phyloP scores from a whole-genome alignment of 23 tunicate species.

The Oikopleura dioica region DNA sequence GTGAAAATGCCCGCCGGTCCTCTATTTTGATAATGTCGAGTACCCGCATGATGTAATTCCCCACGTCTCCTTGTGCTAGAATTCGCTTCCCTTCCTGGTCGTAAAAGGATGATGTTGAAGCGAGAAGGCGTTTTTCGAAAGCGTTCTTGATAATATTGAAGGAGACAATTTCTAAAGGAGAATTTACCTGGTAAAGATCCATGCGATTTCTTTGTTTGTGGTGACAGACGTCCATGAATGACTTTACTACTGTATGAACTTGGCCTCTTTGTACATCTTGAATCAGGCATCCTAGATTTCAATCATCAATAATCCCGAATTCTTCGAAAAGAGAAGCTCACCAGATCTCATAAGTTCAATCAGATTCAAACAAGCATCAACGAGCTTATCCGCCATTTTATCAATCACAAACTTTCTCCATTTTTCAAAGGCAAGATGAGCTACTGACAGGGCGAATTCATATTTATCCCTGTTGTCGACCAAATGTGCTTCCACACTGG shows the following conservation, averaged over 20 bases:
- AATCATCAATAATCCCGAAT: too few species aligned
- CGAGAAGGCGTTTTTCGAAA: neutral
- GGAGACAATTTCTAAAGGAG: too few species aligned
- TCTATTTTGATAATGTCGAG: neutral
- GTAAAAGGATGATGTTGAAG: neutral
- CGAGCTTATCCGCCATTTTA: neutral
- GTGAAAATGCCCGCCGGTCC: neutral
- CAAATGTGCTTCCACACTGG: neutral
- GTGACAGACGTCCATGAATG: neutral
- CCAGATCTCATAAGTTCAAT: neutral
- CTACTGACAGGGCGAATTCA: too few species aligned
- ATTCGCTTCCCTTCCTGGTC: neutral
- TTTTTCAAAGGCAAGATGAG: neutral
- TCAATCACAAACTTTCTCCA: neutral
- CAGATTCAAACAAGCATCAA: neutral
- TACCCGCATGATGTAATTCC: neutral
- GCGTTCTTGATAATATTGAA: too few species aligned
- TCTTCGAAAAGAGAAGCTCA: too few species aligned
- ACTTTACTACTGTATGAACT: neutral
- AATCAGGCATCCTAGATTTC: too few species aligned
- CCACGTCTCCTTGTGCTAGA: neutral
- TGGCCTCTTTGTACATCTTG: neutral
- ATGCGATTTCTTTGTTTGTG: neutral
- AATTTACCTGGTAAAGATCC: neutral
- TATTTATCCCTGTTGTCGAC: too few species aligned